phyloP scores from a whole-genome alignment of 2,113 vertebrate species.

The Chionodraco myersi region DNA sequence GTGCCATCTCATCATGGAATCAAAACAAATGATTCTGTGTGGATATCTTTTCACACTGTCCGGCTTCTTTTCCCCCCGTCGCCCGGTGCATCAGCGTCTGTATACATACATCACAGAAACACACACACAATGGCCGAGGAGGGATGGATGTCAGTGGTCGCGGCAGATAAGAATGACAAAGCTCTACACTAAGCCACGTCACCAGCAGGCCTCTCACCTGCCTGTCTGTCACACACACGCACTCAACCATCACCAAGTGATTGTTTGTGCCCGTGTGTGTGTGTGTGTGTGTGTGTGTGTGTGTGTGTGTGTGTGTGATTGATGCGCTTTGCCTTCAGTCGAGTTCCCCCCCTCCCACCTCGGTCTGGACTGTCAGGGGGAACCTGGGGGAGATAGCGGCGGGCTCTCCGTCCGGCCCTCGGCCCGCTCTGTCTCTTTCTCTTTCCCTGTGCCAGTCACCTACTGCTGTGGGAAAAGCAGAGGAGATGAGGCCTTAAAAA shows the following conservation, averaged over 20 bases:
- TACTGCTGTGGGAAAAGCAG: slow-evolving; percentile 99
- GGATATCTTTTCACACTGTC: slow-evolving; percentile 54
- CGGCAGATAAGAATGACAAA: slow-evolving; percentile 72
- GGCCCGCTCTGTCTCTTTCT: slow-evolving; percentile 73
- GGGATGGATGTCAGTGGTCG: slow-evolving; percentile 71
- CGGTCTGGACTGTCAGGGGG: slow-evolving; percentile 87
- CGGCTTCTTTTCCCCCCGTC: slow-evolving; percentile 24
- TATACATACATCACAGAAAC: slow-evolving; percentile 74
- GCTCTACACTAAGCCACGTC: slow-evolving; percentile 70
- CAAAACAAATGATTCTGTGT: slow-evolving; percentile 57
- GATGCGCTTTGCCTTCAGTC: slow-evolving; percentile 87
- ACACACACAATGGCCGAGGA: slow-evolving; percentile 71
- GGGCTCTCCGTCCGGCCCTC: slow-evolving; percentile 55
- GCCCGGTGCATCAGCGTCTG: slow-evolving; percentile 60
- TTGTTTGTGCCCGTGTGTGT: slow-evolving; percentile 70
- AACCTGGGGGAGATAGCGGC: slow-evolving; percentile 92
- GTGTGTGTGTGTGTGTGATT: slow-evolving; percentile 79
- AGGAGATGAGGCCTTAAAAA: slow-evolving; percentile 98
- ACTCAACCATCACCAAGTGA: slow-evolving; percentile 79
- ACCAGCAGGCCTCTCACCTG: slow-evolving; percentile 85
- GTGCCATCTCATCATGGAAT: slow-evolving; percentile 53
- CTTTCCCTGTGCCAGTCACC: slow-evolving; percentile 93
- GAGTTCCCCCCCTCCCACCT: slow-evolving; percentile 80
- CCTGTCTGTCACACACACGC: slow-evolving; percentile 75
- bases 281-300: slow-evolving; percentile 65